Evolutionary conservation across 2,888 invertebrate genomes (phyloP).

Genomic region (Pachycephus smyrnensis): DNA sequence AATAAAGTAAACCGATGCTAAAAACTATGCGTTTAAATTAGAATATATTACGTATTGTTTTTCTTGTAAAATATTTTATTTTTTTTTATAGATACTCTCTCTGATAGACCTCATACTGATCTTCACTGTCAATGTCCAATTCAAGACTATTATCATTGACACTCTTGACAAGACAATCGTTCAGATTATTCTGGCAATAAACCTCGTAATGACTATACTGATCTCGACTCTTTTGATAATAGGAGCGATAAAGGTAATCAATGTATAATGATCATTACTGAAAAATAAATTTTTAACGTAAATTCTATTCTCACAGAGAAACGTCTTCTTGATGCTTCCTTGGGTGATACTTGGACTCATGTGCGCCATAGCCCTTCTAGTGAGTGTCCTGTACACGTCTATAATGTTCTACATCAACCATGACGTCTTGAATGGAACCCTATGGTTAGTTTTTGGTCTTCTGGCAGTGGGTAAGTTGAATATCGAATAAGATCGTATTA

Average conservation of each 20-base stretch:
- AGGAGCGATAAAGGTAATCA: conserved; percentile 80
- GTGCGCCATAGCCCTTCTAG: conserved; percentile 80
- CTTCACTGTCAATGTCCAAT: conserved; percentile 75
- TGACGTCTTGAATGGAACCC: conserved; percentile 69
- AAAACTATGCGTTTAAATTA: neutral
- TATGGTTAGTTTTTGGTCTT: conserved; percentile 75
- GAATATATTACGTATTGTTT: neutral
- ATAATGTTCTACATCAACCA: conserved; percentile 79
- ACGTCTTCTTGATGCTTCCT: conserved; percentile 85
- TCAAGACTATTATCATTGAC: conserved; percentile 83
- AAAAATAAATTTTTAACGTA: neutral
- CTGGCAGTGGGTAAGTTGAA: conserved; percentile 71
- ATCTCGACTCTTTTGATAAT: conserved; percentile 82
- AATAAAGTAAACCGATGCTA: too few species aligned
- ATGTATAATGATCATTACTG: neutral
- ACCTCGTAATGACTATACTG: conserved; percentile 84
- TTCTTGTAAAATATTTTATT: conserved; percentile 18
- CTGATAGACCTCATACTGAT: conserved; percentile 78
- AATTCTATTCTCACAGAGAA: conserved; percentile 72
- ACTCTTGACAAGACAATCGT: conserved; percentile 77
- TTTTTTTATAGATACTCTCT: conserved; percentile 71
- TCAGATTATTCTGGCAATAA: conserved; percentile 82
- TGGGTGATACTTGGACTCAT: conserved; percentile 87
- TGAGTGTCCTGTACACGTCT: conserved; percentile 84
- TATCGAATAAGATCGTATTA: conserved; percentile 2